A percentile compares a stretch with the other conserved stretches of the same genome.
phyloP scores from a whole-genome alignment of 2,888 invertebrate species.

The Parelbella ahira region DNA sequence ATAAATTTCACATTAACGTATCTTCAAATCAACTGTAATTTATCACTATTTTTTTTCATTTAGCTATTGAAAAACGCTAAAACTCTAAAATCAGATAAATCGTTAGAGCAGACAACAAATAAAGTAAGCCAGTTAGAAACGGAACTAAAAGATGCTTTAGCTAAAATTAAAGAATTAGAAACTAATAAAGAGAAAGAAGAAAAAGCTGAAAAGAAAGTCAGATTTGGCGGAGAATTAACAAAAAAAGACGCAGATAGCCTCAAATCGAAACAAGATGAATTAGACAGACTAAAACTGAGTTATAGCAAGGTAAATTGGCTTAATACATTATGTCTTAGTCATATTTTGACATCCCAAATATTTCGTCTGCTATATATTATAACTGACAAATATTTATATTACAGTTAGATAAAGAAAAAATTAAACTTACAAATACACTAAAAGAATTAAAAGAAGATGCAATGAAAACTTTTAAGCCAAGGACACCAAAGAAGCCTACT shows the following conservation, averaged over 20 bases:
- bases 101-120: constrained; percentile 79
- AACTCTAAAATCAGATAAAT: constrained; percentile 75
- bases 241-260: constrained; percentile 67
- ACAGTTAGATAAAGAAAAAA: constrained; percentile 83
- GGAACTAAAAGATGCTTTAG: constrained; percentile 81
- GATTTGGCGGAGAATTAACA: constrained; percentile 59
- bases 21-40: no score
- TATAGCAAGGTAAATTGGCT: constrained; percentile 58
- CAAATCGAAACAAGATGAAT: constrained; percentile 72
- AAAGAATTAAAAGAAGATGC: constrained; percentile 84
- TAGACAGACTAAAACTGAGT: constrained; percentile 78
- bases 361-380: no score
- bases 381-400: no score
- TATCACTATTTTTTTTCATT: no score
- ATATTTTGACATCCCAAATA: no score
- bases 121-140: constrained; percentile 83
- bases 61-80: constrained; percentile 80
- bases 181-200: constrained; percentile 63
- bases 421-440: constrained; percentile 82
- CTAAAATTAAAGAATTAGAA: constrained; percentile 80
- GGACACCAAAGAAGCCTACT: constrained; percentile 86
- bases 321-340: no score
- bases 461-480: constrained; percentile 83
- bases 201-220: constrained; percentile 75
- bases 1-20: no score